phyloP scores from a whole-genome alignment of 2,888 invertebrate species.

The Caenorhabditis drosophilae region DNA sequence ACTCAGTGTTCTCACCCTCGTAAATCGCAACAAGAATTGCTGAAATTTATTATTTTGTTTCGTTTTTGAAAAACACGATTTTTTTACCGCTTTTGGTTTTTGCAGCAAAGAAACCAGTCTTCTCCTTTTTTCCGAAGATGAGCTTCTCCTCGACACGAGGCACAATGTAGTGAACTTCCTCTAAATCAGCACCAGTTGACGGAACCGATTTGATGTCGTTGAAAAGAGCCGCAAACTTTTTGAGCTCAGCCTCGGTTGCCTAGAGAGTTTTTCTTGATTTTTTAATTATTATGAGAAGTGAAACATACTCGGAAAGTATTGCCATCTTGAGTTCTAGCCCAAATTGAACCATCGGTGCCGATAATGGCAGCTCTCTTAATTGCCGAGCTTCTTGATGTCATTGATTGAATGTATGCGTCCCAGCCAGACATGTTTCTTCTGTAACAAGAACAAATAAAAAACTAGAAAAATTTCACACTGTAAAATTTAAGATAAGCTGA shows the following conservation, averaged over 20 bases:
- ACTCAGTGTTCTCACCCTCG: conserved; percentile 63
- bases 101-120: conserved; percentile 67
- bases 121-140: conserved; percentile 69
- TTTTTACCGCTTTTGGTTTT: conserved; percentile 60
- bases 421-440: conserved; percentile 63
- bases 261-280: conserved; percentile 34
- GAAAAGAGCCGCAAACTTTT: conserved; percentile 58
- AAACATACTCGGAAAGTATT: conserved; percentile 33
- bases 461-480: background rate
- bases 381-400: conserved; percentile 44
- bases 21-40: conserved; percentile 66
- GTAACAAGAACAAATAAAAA: conserved; percentile 12
- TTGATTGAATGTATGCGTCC: conserved; percentile 63
- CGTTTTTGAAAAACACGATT: background rate
- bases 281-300: no score
- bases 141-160: conserved; percentile 67
- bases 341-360: conserved; percentile 63
- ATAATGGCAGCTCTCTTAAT: conserved; percentile 67
- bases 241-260: conserved; percentile 64
- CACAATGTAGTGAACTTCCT: conserved; percentile 67
- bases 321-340: conserved; percentile 58
- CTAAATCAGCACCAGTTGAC: conserved; percentile 60
- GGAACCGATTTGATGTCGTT: conserved; percentile 53
- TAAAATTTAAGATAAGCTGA: background rate
- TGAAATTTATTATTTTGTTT: no score